Base-by-base conservation (phyloP, 2,888 invertebrate species). In the Pomacea canaliculata region DNA sequence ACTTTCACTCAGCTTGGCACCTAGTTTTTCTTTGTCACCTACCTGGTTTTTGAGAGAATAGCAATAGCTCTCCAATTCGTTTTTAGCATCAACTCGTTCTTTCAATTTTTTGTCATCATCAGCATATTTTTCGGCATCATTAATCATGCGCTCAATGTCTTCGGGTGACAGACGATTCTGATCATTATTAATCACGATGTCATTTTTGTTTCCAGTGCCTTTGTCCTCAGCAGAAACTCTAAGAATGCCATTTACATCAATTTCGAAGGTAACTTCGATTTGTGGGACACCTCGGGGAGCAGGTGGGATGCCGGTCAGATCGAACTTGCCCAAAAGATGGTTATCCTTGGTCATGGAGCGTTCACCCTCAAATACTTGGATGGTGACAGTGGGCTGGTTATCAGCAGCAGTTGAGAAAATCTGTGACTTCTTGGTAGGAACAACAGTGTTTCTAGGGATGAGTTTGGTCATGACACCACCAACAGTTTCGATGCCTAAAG, bases 291-390 rank as follows among this genome's bases (percentile, higher is more conserved):
- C 92, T 71, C 92, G 87, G 49, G 92, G 92, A 48, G 92, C 91
- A 67, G 98, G 97, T 79, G 98, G 98, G 87, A 98, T 98, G 80
- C 97, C 98, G 78, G 97, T 98, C 80, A 99, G 92, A 90, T 99
- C 99, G 92, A 99, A 99, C 92, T 98, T 99, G 81, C 99, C 99
- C 79, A 99, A 93, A 83, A 97, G 93, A 92, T 99, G 99, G 92
- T 99, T 99, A 92, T 99, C 99, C 92, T 99, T 99, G 83, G 99
- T 99, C 99, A 99, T 98, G 49, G 99, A 98, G 88, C 99, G 95
- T 92, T 99, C 99, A 86, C 99, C 99, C 92, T 99, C 99, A 91
- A 96, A 99, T 74, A 93, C 93, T 92, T 97, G 97, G 91, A 99
- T 99, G 83, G 98, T 99, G 73, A 99, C 99, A 7, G 98, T 98